A percentile compares a stretch with the other conserved stretches of the same genome.
Conservation (phyloP, 2,113 vertebrate species). For the Heliornis fulica region DNA sequence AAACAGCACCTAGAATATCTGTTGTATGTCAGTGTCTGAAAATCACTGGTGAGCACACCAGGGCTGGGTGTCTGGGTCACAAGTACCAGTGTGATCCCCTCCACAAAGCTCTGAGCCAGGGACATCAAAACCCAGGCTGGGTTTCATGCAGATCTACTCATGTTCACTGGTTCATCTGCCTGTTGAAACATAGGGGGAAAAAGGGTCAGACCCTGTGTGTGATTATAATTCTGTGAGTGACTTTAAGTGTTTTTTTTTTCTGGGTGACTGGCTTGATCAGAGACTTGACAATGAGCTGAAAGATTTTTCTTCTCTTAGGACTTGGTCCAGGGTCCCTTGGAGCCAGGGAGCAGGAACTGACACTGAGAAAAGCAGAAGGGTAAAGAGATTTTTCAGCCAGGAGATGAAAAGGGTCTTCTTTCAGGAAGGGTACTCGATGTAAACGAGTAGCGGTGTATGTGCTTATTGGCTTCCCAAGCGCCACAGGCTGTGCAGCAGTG, state of each 20-base stretch:
- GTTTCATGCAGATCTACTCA: background rate
- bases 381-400: background rate
- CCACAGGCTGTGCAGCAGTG: accelerated
- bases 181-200: background rate
- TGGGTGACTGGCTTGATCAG: background rate
- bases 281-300: background rate
- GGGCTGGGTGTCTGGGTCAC: background rate
- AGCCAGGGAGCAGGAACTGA: background rate
- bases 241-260: background rate
- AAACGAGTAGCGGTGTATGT: background rate
- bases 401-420: background rate
- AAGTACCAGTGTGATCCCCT: background rate
- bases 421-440: background rate
- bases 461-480: background rate
- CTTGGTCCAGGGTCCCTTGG: background rate
- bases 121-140: background rate
- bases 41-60: background rate
- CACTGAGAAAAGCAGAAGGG: background rate
- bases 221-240: background rate
- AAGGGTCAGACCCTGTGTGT: background rate
- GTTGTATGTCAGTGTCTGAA: background rate
- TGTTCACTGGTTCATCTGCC: background rate
- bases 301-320: background rate
- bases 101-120: background rate
- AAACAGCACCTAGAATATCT: background rate